These are phyloP conservation scores for Rhadinocentrus ornatus DNA, from an alignment of 2,797 vertebrate genomes.

Conservation along the genomic window DNA sequence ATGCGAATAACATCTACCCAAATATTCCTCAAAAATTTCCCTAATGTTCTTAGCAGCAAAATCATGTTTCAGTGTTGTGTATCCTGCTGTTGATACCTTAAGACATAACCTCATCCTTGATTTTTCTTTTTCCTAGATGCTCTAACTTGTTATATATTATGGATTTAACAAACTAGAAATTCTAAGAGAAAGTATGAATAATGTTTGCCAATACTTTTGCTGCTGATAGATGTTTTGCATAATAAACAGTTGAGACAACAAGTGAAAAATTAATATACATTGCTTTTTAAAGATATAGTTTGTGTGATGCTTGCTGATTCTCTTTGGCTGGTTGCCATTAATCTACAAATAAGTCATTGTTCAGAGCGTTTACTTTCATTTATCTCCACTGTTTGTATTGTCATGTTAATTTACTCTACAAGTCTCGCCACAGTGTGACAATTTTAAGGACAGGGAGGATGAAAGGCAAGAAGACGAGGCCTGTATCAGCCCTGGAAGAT, in stretches of 20 bases:
- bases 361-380: conserved; percentile 58
- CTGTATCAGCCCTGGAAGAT: conserved; percentile 33
- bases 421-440: conserved; percentile 30
- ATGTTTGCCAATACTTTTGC: conserved; percentile 67
- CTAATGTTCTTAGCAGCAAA: conserved; percentile 72
- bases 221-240: conserved; percentile 70
- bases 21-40: conserved; percentile 66
- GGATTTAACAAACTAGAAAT: conserved; percentile 47
- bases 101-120: conserved; percentile 58
- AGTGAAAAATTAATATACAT: conserved; percentile 71
- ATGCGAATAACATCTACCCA: conserved; percentile 63
- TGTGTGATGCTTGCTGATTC: conserved; percentile 46
- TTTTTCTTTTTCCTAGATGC: conserved; percentile 36
- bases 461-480: conserved; percentile 44
- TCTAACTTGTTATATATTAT: conserved; percentile 51
- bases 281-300: conserved; percentile 55
- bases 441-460: conserved; percentile 50
- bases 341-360: conserved; percentile 51
- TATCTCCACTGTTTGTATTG: conserved; percentile 55
- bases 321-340: conserved; percentile 52
- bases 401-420: conserved; percentile 58
- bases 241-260: conserved; percentile 63
- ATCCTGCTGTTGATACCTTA: conserved; percentile 55
- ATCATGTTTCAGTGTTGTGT: conserved; percentile 57
- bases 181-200: conserved; percentile 60